Conservation (phyloP, 2,797 vertebrate species). For the Apogon talboti region DNA sequence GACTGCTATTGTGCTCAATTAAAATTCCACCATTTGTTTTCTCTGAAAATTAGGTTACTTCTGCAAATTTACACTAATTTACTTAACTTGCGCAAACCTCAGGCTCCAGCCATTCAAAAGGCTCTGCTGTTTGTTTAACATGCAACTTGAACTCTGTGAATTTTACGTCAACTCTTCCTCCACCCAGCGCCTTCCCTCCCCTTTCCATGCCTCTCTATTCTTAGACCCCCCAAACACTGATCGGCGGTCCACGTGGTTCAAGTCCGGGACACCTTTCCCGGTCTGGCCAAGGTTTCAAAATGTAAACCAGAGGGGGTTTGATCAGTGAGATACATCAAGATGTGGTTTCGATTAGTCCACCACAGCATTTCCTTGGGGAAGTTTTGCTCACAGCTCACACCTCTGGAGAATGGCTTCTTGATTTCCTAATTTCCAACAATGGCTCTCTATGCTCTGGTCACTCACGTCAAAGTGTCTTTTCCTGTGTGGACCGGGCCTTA, state of each 20-base stretch:
- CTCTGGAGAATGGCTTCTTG: conserved; percentile 46
- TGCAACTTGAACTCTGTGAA: conserved; percentile 80
- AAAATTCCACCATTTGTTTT: conserved; percentile 85
- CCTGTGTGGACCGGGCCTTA: conserved; percentile 58
- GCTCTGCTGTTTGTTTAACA: conserved; percentile 81
- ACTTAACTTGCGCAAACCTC: conserved; percentile 79
- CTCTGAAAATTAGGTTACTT: conserved; percentile 84
- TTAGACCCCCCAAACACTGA: conserved; percentile 43
- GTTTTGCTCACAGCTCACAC: conserved; percentile 48
- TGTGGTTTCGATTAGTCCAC: conserved; percentile 50
- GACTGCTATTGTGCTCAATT: conserved; percentile 78
- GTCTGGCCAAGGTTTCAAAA: conserved; percentile 43
- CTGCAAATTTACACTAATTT: conserved; percentile 85
- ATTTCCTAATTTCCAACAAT: conserved; percentile 55
- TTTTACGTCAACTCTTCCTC: conserved; percentile 60
- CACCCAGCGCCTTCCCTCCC: conserved; percentile 20
- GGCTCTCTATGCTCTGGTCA: conserved; percentile 58
- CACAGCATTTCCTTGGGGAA: conserved; percentile 53
- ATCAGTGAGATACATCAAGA: conserved; percentile 52
- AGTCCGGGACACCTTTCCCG: conserved; percentile 42
- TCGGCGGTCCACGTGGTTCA: conserved; percentile 26
- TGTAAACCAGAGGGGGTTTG: conserved; percentile 39
- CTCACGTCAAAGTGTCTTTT: conserved; percentile 57
- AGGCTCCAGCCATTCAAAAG: conserved; percentile 69
- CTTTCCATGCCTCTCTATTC: conserved; percentile 44